Evolutionary conservation across 2,797 vertebrate species (phyloP), one percentile per base, ranked within the genome.

Genomic region (Chloroceryle amazona): DNA sequence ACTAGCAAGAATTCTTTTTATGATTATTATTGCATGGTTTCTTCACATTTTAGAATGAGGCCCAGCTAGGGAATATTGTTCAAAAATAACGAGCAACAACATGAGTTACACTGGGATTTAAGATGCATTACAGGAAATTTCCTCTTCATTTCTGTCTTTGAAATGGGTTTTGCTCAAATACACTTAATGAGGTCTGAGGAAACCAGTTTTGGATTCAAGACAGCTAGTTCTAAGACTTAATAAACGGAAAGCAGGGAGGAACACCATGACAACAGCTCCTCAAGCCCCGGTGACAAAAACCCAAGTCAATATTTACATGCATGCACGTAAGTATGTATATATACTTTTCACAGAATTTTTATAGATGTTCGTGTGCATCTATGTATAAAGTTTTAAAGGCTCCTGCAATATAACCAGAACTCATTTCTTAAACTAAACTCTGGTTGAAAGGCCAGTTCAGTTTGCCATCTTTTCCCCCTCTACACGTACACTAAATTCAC

Each of bases 21-120:
- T 62, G 1, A 89, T 89, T 63, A 76, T 84, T 89, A 87, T 41
- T 60, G 25, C 73, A 81, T 28, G 74, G 28, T 26, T 63, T 74
- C 47, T 52, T 60, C 39, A 60, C 35, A 39, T 91, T 93, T 93
- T 83, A 66, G 41, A 92, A 91, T 21, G 21, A 58, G 10, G 25
- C 17, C 21, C 63, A 82, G 41, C 67, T 54, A 87, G 86, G 74
- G 78, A 92, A 93, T 81, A 85, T 9, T 44, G 66, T 37, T 75
- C 65, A 89, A 91, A 58, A 12, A 20, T n/a, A 96, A 81, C 31
- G 74, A 88, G 47, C 39, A 81, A 88, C 57, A 93, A 68, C 54
- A 71, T 20, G 16, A 73, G 47, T 49, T 95, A 63, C 52, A 35
- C n/a, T 62, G 85, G 61, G 68, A 93, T 81, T 93, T 72, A 67